Base-by-base conservation (phyloP, 2,113 vertebrate genomes). In the Cryptotis parvus region DNA sequence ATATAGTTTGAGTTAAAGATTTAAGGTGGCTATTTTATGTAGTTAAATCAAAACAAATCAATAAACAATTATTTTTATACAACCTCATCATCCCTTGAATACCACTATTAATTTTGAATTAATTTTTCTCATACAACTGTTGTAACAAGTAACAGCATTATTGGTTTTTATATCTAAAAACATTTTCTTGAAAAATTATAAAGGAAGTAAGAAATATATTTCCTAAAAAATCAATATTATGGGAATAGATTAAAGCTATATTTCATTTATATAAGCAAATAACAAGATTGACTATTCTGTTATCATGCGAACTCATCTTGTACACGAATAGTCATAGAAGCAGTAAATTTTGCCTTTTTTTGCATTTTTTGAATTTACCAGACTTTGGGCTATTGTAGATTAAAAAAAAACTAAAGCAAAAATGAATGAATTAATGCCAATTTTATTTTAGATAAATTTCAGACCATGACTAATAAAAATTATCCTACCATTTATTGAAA, bases 41-140 rank as follows among this genome's bases (percentile, higher is more conserved):
- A 97, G 96, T 97, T 97, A 97, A 97, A 97, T 97, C 77, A 94
- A 94, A 96, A 89, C 92, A 94, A 96, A 97, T 97, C 97, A 55
- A 97, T 97, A 96, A 85, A 96, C 86, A 96, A 97, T 98, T 98
- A 96, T 97, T 97, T 98, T 96, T 95, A 94, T 95, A 96, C 61
- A 91, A 92, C 89, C 49, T 65, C 73, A 91, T 93, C 86, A 87
- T 97, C 90, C 82, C 96, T 95, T 95, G 78, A 66, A 92, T 96
- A 96, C 91, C 78, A 95, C 81, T 90, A 96, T 98, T 96, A 96
- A 97, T 98, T 93, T 91, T 95, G 81, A 96, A 96, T 97, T 97
- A 96, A 97, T 98, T 97, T n/a, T 98, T 96, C 84, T 94, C 92
- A 94, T 92, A 83, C 66, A 96, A 77, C 88, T 69, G 90, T 94